Conservation (phyloP, 2,113 vertebrate species). For the Triplophysa siluroides region DNA sequence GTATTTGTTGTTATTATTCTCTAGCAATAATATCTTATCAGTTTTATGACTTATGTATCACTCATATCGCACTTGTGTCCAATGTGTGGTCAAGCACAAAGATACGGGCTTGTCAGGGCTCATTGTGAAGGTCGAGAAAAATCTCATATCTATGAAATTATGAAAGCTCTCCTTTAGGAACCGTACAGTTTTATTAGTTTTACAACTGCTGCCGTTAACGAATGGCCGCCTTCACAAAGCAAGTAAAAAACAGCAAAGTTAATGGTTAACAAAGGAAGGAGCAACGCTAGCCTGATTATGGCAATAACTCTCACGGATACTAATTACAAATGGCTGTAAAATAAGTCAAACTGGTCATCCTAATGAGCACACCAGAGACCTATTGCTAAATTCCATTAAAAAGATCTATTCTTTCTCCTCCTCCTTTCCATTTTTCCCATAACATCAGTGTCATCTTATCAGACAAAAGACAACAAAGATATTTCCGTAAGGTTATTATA, state of each 20-base stretch:
- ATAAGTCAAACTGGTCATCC: constrained; percentile 77
- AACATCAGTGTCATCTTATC: constrained; percentile 62
- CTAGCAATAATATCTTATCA: constrained; percentile 1
- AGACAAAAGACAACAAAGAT: constrained; percentile 66
- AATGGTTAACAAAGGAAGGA: constrained; percentile 70
- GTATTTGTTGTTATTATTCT: too few relatives aligned
- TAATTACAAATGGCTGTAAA: constrained; percentile 81
- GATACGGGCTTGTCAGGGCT: constrained; percentile 65
- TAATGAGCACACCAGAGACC: constrained; percentile 80
- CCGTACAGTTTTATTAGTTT: constrained; percentile 75
- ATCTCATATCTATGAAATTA: constrained; percentile 72
- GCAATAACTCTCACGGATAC: constrained; percentile 76
- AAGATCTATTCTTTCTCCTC: constrained; percentile 71
- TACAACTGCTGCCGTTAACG: constrained; percentile 71
- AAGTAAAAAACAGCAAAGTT: constrained; percentile 67
- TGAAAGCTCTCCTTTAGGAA: constrained; percentile 76
- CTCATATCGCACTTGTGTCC: constrained; percentile 31
- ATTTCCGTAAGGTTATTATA: constrained; percentile 70
- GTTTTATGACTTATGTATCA: constrained; percentile 17
- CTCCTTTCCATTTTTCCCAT: constrained; percentile 65
- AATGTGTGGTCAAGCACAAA: constrained; percentile 44
- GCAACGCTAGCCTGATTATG: constrained; percentile 72
- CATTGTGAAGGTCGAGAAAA: constrained; percentile 69
- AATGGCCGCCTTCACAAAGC: constrained; percentile 69
- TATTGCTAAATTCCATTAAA: constrained; percentile 77